Percentiles rank a stretch among this genome's conserved stretches.
These are phyloP conservation scores for Penaeus indicus DNA, from an alignment of 1,140 invertebrate genomes.

Conservation along the genomic window DNA sequence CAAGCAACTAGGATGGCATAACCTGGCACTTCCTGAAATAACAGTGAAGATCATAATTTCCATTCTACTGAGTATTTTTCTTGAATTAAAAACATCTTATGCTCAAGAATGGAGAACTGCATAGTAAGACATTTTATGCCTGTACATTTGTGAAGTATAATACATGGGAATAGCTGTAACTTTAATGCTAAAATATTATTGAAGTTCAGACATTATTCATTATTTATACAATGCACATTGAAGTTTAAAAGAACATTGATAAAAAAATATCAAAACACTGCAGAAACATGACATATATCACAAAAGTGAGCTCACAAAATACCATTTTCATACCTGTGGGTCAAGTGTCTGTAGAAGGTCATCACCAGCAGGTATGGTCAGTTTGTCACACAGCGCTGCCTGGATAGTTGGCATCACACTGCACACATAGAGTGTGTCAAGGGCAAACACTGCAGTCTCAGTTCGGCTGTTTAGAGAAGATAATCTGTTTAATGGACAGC, in stretches of 20 bases:
- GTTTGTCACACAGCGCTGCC: constrained; percentile 83
- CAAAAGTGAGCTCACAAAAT: constrained; percentile 70
- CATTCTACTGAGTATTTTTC: neutral
- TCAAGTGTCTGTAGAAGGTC: constrained; percentile 62
- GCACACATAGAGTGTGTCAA: constrained; percentile 92
- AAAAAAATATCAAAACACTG: neutral
- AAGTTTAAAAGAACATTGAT: neutral
- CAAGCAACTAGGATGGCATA: constrained; percentile 61
- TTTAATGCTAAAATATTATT: too few species aligned
- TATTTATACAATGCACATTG: neutral
- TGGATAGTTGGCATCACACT: constrained; percentile 91
- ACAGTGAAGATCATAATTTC: neutral
- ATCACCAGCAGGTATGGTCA: constrained; percentile 64
- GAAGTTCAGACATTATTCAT: too few species aligned
- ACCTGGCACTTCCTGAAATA: constrained; percentile 51
- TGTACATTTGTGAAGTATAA: neutral
- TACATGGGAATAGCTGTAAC: neutral
- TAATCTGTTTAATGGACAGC: neutral
- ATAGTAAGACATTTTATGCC: too few species aligned
- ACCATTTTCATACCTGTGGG: constrained; percentile 35
- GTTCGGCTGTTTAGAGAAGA: constrained; percentile 73
- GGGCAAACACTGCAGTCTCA: constrained; percentile 89
- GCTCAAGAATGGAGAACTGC: too few species aligned
- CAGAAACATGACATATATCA: constrained; percentile 69
- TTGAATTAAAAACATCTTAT: neutral